Evolutionary conservation across 2,888 invertebrate genomes (phyloP).

Genomic region (Auanema freiburgensis): DNA sequence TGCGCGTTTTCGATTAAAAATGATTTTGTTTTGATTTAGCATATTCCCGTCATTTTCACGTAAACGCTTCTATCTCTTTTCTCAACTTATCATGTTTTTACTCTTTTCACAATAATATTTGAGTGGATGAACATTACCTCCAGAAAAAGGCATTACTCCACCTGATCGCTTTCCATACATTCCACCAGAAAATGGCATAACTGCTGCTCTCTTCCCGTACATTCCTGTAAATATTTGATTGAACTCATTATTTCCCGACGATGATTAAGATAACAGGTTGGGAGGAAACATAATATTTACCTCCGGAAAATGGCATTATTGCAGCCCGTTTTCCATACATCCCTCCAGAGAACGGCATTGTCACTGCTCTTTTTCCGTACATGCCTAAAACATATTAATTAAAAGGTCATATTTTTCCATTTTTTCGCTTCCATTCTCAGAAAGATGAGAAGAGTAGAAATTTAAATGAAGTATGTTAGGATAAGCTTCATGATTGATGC

Average conservation of each 20-base stretch:
- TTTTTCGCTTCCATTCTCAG: no score
- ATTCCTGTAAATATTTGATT: neutral
- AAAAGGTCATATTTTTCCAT: no score
- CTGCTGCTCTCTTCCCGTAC: conserved; percentile 7
- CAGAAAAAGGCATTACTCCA: conserved; percentile 16
- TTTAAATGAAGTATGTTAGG: no score
- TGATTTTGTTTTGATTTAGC: no score
- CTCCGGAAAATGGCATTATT: conserved; percentile 4
- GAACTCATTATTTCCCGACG: no score
- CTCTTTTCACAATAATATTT: neutral
- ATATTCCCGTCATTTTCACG: no score
- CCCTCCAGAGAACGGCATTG: conserved; percentile 2
- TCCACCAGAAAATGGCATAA: conserved; percentile 44
- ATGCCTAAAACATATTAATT: neutral
- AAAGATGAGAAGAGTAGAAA: no score
- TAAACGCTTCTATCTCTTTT: conserved; percentile 1
- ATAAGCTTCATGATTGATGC: no score
- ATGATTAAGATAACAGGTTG: no score
- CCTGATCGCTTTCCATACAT: conserved; percentile 48
- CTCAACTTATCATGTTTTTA: neutral
- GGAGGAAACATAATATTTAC: neutral
- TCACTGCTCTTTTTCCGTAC: conserved; percentile 1
- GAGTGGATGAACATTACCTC: no score
- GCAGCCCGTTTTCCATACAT: conserved; percentile 1
- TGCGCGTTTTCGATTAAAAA: no score